Evolutionary conservation across 2,888 invertebrate genomes (phyloP), one percentile per base, ranked within the genome.

Genomic region (Endotricha flammealis): DNA sequence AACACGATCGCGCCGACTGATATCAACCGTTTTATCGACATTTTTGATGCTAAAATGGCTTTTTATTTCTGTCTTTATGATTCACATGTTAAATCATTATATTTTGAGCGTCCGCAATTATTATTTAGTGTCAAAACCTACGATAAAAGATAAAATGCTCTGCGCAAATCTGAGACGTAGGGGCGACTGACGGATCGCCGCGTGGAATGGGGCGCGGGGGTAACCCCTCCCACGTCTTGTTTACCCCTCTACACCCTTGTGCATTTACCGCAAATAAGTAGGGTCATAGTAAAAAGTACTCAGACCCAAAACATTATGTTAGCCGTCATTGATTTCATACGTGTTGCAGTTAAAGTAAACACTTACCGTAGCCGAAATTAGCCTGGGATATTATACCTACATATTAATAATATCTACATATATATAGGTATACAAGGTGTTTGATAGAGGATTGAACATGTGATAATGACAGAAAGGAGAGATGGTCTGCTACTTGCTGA

Each of bases 161-260:
- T 66, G 82, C 65, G 67, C 82, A 74, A 82, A 81, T 78, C 80
- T 80, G 77, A 76, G 82, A 81, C 83, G 81, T 74, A 62, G 76
- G 76, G 80, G 74, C 85, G 73, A 85, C 85, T 85, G 81, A 74
- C 71, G 74, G 67, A 64, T 58, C 64, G 53, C 63, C 60, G 60
- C 44, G 78, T 70, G 67, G 77, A 70, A 60, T 70, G 80, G 67
- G 71, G 59, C 35, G 70, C 65, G 71, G 70, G 64, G 64, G 49
- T 36, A 38, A 31, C 63, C 62, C 59, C 48, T 60, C 57, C 56
- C 66, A 10, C 29, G 46, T 56, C 47, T 46, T 46, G 41, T 50
- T 40, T 52, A 47, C 46, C 52, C 59, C 52, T 56, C 59, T 70
- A 54, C 67, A 65, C 61, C 49, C 29, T 10, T 35, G 27, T 22